Evolutionary conservation across 2,113 vertebrate genomes (phyloP).

Genomic region (Menura novaehollandiae): DNA sequence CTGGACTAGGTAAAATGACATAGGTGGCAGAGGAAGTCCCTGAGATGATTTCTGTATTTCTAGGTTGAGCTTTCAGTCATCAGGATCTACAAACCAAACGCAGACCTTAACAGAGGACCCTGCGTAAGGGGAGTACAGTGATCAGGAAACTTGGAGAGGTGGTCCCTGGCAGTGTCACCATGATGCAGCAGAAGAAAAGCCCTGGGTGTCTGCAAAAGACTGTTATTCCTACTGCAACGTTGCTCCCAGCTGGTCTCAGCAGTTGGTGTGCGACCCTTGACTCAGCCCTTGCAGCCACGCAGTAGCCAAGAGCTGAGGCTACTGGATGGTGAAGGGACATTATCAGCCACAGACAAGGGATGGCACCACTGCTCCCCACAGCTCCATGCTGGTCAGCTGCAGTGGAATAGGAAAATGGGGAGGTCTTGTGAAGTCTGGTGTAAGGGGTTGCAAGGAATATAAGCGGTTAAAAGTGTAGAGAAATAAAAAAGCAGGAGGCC

Average conservation of each 20-base stretch:
- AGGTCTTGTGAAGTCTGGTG: not conserved
- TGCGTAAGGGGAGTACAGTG: not conserved
- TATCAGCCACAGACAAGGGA: not conserved
- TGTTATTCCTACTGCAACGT: not conserved
- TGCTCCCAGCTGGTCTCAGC: not conserved
- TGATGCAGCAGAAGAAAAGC: fast-evolving
- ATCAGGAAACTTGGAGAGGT: not conserved
- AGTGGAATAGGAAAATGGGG: not conserved
- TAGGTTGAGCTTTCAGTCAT: not conserved
- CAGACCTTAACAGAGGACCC: not conserved
- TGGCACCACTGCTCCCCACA: not conserved
- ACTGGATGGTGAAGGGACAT: not conserved
- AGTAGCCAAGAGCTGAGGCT: not conserved
- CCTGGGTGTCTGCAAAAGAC: not conserved
- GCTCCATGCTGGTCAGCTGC: not conserved
- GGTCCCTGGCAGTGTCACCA: not conserved
- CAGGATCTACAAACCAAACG: not conserved
- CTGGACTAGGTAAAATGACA: not conserved
- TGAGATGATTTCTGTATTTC: not conserved
- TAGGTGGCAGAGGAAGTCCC: not conserved
- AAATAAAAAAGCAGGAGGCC: too few species aligned
- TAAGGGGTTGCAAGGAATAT: too few species aligned
- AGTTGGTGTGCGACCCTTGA: not conserved
- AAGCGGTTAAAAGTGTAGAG: too few species aligned
- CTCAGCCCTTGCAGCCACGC: not conserved